A percentile compares a stretch with the other conserved stretches of the same genome.
Conservation (phyloP, 2,888 invertebrate genomes). For the Crioceris asparagi region DNA sequence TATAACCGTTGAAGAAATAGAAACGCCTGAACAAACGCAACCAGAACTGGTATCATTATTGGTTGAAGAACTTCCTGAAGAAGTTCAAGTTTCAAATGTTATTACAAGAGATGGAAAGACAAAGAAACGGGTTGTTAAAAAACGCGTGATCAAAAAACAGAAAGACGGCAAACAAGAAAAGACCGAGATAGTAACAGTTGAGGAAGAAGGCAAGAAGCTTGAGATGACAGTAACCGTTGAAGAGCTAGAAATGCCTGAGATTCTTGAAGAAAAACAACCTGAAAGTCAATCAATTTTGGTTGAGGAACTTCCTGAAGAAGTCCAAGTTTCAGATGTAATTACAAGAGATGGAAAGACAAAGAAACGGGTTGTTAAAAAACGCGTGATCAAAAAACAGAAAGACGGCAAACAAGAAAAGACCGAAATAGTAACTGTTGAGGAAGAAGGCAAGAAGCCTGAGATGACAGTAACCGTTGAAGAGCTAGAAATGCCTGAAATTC, state of each 20-base stretch:
- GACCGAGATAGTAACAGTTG: constrained; percentile 29
- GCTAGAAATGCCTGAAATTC: constrained; percentile 18
- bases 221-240: constrained; percentile 27
- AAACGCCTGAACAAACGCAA: constrained; percentile 11
- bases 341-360: constrained; percentile 21
- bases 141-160: constrained; percentile 13
- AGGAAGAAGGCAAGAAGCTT: constrained; percentile 28
- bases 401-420: constrained; percentile 31
- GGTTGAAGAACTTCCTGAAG: constrained; percentile 27
- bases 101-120: constrained; percentile 20
- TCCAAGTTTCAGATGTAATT: constrained; percentile 25
- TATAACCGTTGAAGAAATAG: constrained; percentile 36
- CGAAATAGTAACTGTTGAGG: constrained; percentile 25
- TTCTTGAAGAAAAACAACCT: background rate
- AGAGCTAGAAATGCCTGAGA: constrained; percentile 10
- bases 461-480: constrained; percentile 24
- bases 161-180: constrained; percentile 24
- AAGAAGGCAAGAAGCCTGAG: constrained; percentile 24
- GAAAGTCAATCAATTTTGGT: constrained; percentile 10
- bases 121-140: constrained; percentile 30
- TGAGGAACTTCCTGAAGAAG: constrained; percentile 24
- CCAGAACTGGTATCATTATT: constrained; percentile 21
- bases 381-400: constrained; percentile 30
- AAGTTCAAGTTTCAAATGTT: constrained; percentile 29
- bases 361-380: constrained; percentile 28